Evolutionary conservation across 1,140 invertebrate genomes (phyloP).

Genomic region (Drosophila guanche): DNA sequence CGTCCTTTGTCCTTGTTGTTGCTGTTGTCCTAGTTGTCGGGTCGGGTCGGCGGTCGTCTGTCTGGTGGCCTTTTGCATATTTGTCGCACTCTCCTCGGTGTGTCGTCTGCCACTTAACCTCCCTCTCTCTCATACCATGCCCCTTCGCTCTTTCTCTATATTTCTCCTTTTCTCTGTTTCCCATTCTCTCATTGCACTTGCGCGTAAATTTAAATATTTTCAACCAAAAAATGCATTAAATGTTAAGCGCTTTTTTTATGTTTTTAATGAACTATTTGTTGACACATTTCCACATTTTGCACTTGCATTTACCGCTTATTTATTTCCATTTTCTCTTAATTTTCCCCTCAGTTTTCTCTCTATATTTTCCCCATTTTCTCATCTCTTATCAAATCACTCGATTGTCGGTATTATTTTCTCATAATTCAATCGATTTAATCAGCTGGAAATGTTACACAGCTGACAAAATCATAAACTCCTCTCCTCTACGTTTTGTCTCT

Average conservation of each 20-base stretch:
- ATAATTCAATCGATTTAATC: slow-evolving; percentile 80
- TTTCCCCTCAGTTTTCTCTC: slow-evolving; percentile 12
- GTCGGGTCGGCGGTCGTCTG: slow-evolving; percentile 2
- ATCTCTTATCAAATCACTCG: slow-evolving; percentile 53
- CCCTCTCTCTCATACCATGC: slow-evolving; percentile 3
- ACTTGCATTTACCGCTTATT: slow-evolving; percentile 33
- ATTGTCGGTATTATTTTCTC: slow-evolving; percentile 61
- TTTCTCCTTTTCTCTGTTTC: slow-evolving; percentile 1
- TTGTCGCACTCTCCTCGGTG: slow-evolving; percentile 64
- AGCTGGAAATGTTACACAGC: slow-evolving; percentile 79
- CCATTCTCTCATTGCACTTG: slow-evolving; percentile 49
- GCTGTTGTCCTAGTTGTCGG: slow-evolving; percentile 75
- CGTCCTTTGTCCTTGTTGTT: slow-evolving; percentile 69
- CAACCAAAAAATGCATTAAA: slow-evolving; percentile 47
- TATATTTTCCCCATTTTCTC: slow-evolving; percentile 27
- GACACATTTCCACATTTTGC: slow-evolving; percentile 47
- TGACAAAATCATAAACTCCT: slow-evolving; percentile 79
- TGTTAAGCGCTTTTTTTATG: slow-evolving; percentile 25
- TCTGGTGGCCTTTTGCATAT: slow-evolving; percentile 56
- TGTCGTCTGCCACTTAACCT: slow-evolving; percentile 39
- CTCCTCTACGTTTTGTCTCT: too few species aligned
- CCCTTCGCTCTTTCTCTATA: slow-evolving; percentile 10
- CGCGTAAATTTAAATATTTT: slow-evolving; percentile 42
- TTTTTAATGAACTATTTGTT: slow-evolving; percentile 63
- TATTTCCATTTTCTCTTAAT: slow-evolving; percentile 21